Evolutionary conservation across 2,113 vertebrate genomes (phyloP), one percentile per base, ranked within the genome.

Genomic region (Rhipidura dahli): DNA sequence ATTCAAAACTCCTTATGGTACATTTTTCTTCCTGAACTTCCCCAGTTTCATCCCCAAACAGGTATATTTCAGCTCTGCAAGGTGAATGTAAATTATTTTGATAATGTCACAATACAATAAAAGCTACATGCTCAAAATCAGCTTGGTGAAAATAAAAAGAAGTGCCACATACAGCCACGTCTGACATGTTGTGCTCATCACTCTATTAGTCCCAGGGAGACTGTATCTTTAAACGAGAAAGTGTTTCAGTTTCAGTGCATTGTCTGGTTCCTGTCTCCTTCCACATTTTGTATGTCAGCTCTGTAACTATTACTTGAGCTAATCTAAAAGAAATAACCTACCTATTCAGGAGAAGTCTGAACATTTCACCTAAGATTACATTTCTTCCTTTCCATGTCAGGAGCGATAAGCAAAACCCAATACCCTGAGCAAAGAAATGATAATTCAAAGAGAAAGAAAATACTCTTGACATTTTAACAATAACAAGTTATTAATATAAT

Each of bases 401-500:
- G 22, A 95, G 56, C 6, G 57, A 95, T 98, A 96, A 97, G 96
- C 87, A 96, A 97, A 97, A 95, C 81, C 71, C 93, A 96, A 82
- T 92, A 96, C 78, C 77, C 84, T 95, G 77, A 95, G 75, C 76
- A 96, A 69, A 97, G 85, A 97, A 97, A 97, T 93, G 89, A 97
- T 97, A 95, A 97, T 95, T 97, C 94, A 91, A 97, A 97, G 91
- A 95, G 95, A 97, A 96, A 96, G 93, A 97, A 97, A 98, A 97
- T 87, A 96, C 87, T 95, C 95, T 95, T 98, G 97, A 98, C 94
- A 97, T 97, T 97, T 97, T 97, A 96, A 97, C 93, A 98, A 96
- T 97, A 97, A 96, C 77, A 97, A 95, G 92, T 97, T 97, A 97
- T 97, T 98, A 98, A 96, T 97, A 96, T 94, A 97, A 96, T 96